A percentile compares a stretch with the other conserved stretches of the same genome.
phyloP scores from a whole-genome alignment of 2,113 vertebrate genomes.

The Mesoclemmys tuberculata region DNA sequence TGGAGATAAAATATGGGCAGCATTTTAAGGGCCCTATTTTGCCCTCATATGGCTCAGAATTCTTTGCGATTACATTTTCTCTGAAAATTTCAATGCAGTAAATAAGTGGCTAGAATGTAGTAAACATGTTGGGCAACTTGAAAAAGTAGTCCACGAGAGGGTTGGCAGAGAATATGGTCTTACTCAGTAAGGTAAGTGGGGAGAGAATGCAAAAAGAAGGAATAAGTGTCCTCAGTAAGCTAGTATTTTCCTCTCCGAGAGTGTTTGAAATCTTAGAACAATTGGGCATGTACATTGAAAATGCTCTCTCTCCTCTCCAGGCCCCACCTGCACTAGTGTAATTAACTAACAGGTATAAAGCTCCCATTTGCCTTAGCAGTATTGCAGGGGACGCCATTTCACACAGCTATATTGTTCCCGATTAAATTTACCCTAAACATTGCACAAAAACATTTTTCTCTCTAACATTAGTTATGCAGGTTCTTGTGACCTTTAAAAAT shows the following conservation, averaged over 20 bases:
- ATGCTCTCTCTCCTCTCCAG: background rate
- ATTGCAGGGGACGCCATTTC: background rate
- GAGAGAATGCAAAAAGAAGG: background rate
- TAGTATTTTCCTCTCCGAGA: background rate
- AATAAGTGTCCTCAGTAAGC: background rate
- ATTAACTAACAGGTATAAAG: background rate
- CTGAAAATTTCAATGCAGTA: background rate
- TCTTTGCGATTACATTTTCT: background rate
- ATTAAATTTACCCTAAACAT: constrained; percentile 6
- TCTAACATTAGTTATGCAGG: background rate
- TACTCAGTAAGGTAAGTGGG: background rate
- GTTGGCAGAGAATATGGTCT: background rate
- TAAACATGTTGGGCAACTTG: background rate
- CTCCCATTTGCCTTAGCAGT: constrained; percentile 48
- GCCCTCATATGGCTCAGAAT: background rate
- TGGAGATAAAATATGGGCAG: accelerated
- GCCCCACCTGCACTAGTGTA: constrained; percentile 2
- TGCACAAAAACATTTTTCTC: background rate
- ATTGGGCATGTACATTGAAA: background rate
- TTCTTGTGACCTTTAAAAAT: constrained; percentile 48
- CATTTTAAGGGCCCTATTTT: background rate
- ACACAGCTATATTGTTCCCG: background rate
- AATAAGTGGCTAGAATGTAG: background rate
- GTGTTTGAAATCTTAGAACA: background rate
- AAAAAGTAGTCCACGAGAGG: background rate